Evolutionary conservation across 2,888 invertebrate species (phyloP), one percentile per base, ranked within the genome.

Genomic region (Linyphia triangularis): DNA sequence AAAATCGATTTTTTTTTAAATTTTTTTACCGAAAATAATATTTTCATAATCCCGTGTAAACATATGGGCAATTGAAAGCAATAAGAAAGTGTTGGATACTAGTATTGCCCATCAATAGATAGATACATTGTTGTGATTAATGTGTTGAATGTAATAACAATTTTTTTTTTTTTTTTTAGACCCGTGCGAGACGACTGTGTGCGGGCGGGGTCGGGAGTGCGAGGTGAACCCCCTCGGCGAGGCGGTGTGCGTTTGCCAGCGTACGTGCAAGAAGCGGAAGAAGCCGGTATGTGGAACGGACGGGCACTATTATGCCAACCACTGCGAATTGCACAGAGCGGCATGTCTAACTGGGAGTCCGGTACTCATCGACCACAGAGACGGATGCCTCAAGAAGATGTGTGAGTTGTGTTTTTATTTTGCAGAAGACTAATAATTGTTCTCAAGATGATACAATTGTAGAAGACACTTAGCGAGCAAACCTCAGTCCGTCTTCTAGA

Each of bases 171-270:
- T 73, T 89, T 85, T 93, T 93, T 22, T 93, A 95, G 95, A 95
- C 93, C 94, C 95, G 5, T 95, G 95, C 92, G 92, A 94, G 79
- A 94, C 94, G 37, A 94, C 95, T 91, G 95, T 95, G 92, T 96
- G 95, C 92, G 94, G 94, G 61, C 94, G 95, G n/a, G 93, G 93
- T 0, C 94, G 95, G 79, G 95, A 95, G 92, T 96, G 96, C 92
- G 93, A 93, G 51, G 92, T 94, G 83, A 93, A 93, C 73, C 92
- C 93, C 63, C 94, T 93, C 63, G 92, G 92, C 16, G 93, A 94
- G 26, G 94, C 94, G 4, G 93, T 94, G 75, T 96, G 96, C 92
- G 93, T 95, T 69, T 96, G 96, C 92, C 94, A 94, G 89, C 93
- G 93, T 85, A 26, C 70, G n/a, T 90, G 89, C 57, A 85, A 85